Evolutionary conservation across 2,888 invertebrate species (phyloP).

Genomic region (Meandrusa payeni): DNA sequence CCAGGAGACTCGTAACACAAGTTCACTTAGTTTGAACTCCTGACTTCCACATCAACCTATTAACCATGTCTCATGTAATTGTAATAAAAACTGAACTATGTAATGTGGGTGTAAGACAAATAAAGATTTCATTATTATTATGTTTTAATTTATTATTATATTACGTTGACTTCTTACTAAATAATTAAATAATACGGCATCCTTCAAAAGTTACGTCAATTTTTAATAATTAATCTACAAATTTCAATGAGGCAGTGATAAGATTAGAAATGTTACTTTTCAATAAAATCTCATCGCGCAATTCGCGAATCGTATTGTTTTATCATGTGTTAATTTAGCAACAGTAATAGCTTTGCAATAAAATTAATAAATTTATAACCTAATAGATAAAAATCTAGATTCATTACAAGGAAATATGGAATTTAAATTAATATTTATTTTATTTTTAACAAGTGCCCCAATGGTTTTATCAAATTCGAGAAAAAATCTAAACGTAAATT

Average conservation of each 20-base stretch:
- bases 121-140: too few species aligned
- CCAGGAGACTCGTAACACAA: too few species aligned
- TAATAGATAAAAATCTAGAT: background rate
- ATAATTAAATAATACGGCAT: too few species aligned
- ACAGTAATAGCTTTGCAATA: too few species aligned
- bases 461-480: background rate
- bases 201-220: background rate
- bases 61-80: too few species aligned
- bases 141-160: too few species aligned
- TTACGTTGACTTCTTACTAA: too few species aligned
- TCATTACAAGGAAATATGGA: background rate
- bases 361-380: too few species aligned
- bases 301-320: background rate
- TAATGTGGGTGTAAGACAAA: too few species aligned
- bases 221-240: constrained; percentile 3
- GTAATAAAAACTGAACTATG: too few species aligned
- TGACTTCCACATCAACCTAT: too few species aligned
- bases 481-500: constrained; percentile 7
- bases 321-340: constrained; percentile 9
- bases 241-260: constrained; percentile 6
- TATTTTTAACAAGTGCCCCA: background rate
- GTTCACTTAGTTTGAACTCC: too few species aligned
- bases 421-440: background rate
- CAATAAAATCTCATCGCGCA: constrained; percentile 7
- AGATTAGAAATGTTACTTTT: constrained; percentile 10